Evolutionary conservation across 2,888 invertebrate genomes (phyloP).

Genomic region (Tortrix viridana): DNA sequence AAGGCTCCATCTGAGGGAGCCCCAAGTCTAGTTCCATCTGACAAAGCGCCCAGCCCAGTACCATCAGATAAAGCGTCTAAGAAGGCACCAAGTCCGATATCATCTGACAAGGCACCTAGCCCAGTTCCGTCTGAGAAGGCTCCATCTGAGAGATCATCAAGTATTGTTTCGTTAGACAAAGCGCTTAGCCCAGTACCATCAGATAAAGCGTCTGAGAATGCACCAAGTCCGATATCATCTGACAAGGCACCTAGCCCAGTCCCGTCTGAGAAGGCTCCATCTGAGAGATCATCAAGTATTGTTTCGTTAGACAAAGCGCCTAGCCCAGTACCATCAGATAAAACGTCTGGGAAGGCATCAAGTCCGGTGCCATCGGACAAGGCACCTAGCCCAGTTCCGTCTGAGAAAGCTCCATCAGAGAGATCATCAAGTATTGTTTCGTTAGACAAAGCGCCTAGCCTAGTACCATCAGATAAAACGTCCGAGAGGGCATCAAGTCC

Average conservation of each 20-base stretch:
- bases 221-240: conserved; percentile 1
- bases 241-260: conserved; percentile 7
- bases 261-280: background rate
- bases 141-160: background rate
- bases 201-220: conserved; percentile 14
- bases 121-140: conserved; percentile 18
- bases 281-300: background rate
- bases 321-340: conserved; percentile 5
- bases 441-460: conserved; percentile 6
- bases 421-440: too few relatives aligned
- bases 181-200: background rate
- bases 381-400: conserved; percentile 12
- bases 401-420: background rate
- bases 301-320: background rate
- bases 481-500: conserved; percentile 10
- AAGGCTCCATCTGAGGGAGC: conserved; percentile 2
- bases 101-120: conserved; percentile 7
- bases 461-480: background rate
- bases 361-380: conserved; percentile 13
- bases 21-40: conserved; percentile 12
- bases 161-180: conserved; percentile 24
- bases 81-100: conserved; percentile 14
- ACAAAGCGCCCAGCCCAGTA: conserved; percentile 28
- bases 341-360: background rate
- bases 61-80: conserved; percentile 18